Evolutionary conservation across 2,888 invertebrate genomes (phyloP).

Genomic region (Gortyna flavago): DNA sequence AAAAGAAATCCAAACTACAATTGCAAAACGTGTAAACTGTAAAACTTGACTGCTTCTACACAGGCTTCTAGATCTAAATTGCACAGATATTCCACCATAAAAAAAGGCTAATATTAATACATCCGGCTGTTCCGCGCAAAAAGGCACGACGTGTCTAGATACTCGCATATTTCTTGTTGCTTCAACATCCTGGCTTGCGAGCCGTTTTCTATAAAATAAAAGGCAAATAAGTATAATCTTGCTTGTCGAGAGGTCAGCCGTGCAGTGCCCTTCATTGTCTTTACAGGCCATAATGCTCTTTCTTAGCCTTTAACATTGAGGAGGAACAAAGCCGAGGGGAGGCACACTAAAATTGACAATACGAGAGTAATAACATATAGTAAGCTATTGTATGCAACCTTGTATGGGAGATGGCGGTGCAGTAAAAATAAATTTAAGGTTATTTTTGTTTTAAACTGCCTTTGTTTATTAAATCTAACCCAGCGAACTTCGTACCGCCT

Average conservation of each 20-base stretch:
- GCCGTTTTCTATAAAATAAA: conserved; percentile 84
- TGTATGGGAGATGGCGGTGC: conserved; percentile 66
- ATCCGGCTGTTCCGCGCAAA: conserved; percentile 79
- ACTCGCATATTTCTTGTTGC: conserved; percentile 73
- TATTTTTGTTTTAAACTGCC: conserved; percentile 22
- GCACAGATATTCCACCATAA: conserved; percentile 47
- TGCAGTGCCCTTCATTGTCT: conserved; percentile 83
- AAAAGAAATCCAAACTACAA: neutral
- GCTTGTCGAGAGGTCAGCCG: conserved; percentile 78
- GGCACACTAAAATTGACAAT: conserved; percentile 81
- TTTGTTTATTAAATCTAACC: conserved; percentile 22
- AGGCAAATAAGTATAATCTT: conserved; percentile 81
- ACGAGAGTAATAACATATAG: conserved; percentile 69
- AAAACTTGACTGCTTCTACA: conserved; percentile 1
- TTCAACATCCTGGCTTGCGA: conserved; percentile 74
- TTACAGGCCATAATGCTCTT: conserved; percentile 64
- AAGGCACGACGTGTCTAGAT: conserved; percentile 71
- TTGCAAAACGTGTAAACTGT: conserved; percentile 1
- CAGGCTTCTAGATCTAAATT: conserved; percentile 36
- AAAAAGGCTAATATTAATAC: conserved; percentile 75
- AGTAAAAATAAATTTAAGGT: conserved; percentile 36
- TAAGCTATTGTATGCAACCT: conserved; percentile 77
- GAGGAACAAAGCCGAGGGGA: conserved; percentile 74
- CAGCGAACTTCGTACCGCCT: too few species aligned
- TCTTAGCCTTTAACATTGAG: conserved; percentile 68